Base-by-base conservation (phyloP, 2,113 vertebrate species). In the Alosa alosa region DNA sequence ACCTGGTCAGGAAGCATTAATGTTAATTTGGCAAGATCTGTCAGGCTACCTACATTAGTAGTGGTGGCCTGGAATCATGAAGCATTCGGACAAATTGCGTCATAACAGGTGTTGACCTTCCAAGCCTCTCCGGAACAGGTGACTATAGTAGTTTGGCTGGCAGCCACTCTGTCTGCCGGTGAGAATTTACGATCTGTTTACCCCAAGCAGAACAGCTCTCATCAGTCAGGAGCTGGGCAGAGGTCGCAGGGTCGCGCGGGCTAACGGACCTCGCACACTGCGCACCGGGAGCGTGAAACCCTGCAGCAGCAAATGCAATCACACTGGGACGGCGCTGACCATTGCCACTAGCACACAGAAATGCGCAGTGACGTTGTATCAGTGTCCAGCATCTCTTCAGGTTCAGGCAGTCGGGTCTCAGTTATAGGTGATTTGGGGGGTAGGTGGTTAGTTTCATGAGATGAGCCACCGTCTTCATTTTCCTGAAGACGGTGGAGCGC, bases 401-500 rank as follows among this genome's bases (percentile, higher is more conserved):
- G 25, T 5, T 10, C 0, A 25, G 9, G 31, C 72, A 18, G 72
- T 13, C 72, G 17, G 17, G 13, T 72, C 13, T 13, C 9, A 31
- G n/a, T 36, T 9, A 6, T n/a, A n/a, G 57, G 4, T 64, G n/a
- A 72, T 7, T 3, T 7, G 7, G 31, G 36, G 36, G 64, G 2
- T 10, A 3, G 1, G 25, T 72, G 31, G 25, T 36, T 68, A 68
- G n/a, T 68, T 13, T 25, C 64, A 36, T 11, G 8, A 72, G 8
- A 1, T 31, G n/a, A 13, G 72, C 68, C 45, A 47, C 83, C 45
- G 84, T 36, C 57, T 90, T 87, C 89, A 8, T 86, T 83, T 86
- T 86, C 83, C 57, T 72, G 47, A 85, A 55, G 52, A 41, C 60
- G 41, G 57, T 31, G 49, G 57, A 44, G 49, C 13, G 17, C 46